Evolutionary conservation across 2,113 vertebrate species (phyloP), one percentile per base, ranked within the genome.

Genomic region (Podarcis raffonei): DNA sequence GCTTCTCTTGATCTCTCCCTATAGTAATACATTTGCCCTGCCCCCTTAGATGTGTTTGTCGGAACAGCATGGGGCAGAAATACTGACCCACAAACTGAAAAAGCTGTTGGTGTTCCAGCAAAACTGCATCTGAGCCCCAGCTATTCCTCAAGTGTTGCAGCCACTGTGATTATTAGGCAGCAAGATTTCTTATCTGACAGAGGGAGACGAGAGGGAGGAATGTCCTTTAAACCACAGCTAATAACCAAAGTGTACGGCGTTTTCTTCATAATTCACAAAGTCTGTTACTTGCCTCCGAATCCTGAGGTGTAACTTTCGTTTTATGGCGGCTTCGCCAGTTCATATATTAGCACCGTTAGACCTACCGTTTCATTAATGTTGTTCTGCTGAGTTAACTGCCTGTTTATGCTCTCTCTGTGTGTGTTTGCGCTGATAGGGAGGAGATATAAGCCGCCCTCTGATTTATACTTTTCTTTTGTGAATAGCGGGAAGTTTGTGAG

Each of bases 311-410:
- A 85, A 13, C 65, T 85, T 90, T 66, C 15, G 57, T 65, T 53
- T 83, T 86, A 6, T 11, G 81, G 85, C 90, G 71, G 37, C 68
- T 89, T 93, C 89, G 8, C 25, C 7, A 68, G 48, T 90, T 89
- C 18, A 3, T 78, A 2, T 90, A 13, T 90, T 90, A 81, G 22
- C 35, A 20, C 39, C 30, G 81, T 89, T 90, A 84, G 16, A 76
- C 68, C 90, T 72, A 83, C 69, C 37, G 1, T 92, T 92, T 68
- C 68, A 78, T 88, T 94, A 78, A 59, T 90, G 89, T 53, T 89
- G 48, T 91, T 90, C 65, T 91, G 48, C 30, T 66, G 8, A 79
- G 78, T 81, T 89, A 92, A 83, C 79, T 88, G 48, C 16, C 37
- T 89, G 35, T 25, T 92, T 93, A 84, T 62, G 81, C 48, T 48